Base-by-base conservation (phyloP, 2,888 invertebrate genomes). In the Amphipyra berbera region DNA sequence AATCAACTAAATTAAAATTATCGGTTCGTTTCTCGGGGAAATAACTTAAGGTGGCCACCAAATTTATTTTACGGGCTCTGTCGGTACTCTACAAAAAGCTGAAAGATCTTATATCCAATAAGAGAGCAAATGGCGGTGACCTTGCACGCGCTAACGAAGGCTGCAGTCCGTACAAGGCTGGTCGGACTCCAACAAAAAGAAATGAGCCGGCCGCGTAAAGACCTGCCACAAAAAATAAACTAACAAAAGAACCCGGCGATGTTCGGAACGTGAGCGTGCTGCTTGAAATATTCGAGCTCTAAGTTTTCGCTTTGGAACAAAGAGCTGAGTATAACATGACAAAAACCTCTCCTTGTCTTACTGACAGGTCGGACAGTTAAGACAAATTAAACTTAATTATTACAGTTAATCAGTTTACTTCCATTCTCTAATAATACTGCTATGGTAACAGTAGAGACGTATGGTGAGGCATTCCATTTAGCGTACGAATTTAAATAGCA, bases 111-210 rank as follows among this genome's bases (percentile, higher is more conserved):
- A 60, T 66, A 68, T 76, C 78, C 76, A 74, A 81, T 79, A 78
- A 79, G 81, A 84, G 83, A 85, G 84, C 88, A 71, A 71, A 85
- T 85, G 84, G 83, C 74, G 78, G 77, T 93, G 93, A 92, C 94
- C 94, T 94, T 94, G 94, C 88, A 83, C 87, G 82, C 86, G 89
- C 90, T 91, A 92, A 92, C 92, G 94, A 94, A 94, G 94, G 93
- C 92, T 93, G 88, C 87, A 83, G 85, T 81, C 89, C 88, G 79
- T 87, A 90, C 87, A 90, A 88, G 90, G 89, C 85, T 86, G 85
- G 81, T 30, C 47, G 48, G 48, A 53, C 45, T 35, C 77, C 77
- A 84, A 88, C 86, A 91, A 92, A 90, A 92, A 87, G 85, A 88
- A 89, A 88, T 84, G 90, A 83, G 81, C 76, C 79, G 70, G 79